These are phyloP conservation scores for Holcopasites calliopsidis DNA, from an alignment of 1,140 invertebrate species.

Conservation along the genomic window DNA sequence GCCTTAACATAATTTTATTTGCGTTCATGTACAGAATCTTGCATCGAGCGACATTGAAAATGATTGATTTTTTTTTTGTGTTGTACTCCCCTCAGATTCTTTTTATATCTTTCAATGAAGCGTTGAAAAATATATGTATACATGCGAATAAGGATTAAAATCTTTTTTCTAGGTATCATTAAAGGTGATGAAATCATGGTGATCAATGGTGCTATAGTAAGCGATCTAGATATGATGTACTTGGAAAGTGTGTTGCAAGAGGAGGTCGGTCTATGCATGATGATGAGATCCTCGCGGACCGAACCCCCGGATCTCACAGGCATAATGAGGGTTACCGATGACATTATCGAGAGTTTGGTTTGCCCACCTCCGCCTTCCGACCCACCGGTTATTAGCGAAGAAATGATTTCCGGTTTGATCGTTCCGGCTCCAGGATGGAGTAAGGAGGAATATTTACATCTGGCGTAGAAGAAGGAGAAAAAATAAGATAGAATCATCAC, in stretches of 20 bases:
- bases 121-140: slow-evolving; percentile 31
- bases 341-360: slow-evolving; percentile 96
- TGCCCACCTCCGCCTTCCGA: slow-evolving; percentile 96
- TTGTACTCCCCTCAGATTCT: slow-evolving; percentile 29
- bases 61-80: slow-evolving; percentile 50
- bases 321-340: slow-evolving; percentile 91
- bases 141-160: too few relatives aligned
- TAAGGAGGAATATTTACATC: slow-evolving; percentile 79
- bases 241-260: slow-evolving; percentile 97
- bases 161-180: slow-evolving; percentile 91
- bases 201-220: slow-evolving; percentile 98
- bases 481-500: neutral
- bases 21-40: slow-evolving; percentile 15
- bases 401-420: slow-evolving; percentile 97
- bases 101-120: slow-evolving; percentile 44
- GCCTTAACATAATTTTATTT: slow-evolving; percentile 26
- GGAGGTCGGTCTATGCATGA: slow-evolving; percentile 96
- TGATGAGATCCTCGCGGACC: slow-evolving; percentile 97
- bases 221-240: slow-evolving; percentile 99
- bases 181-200: slow-evolving; percentile 99
- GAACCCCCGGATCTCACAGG: slow-evolving; percentile 94
- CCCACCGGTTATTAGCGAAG: slow-evolving; percentile 95
- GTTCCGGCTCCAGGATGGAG: slow-evolving; percentile 96
- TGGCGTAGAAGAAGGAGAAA: too few relatives aligned
- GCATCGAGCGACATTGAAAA: slow-evolving; percentile 44